Evolutionary conservation across 2,113 vertebrate genomes (phyloP).

Genomic region (Chiloscyllium plagiosum): DNA sequence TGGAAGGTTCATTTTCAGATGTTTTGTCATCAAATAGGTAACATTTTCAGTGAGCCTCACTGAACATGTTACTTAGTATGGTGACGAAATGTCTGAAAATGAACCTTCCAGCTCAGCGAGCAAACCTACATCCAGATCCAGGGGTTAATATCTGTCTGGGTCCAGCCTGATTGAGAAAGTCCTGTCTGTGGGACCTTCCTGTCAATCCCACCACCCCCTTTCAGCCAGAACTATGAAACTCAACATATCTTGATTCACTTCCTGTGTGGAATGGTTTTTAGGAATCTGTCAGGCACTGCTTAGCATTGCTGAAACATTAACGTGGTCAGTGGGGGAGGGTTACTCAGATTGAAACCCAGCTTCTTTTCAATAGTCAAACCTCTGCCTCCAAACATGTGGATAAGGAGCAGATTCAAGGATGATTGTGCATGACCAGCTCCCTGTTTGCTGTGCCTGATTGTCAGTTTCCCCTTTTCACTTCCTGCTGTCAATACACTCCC

Average conservation of each 20-base stretch:
- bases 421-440: neutral
- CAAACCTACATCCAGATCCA: too few species aligned
- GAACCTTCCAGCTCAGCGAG: too few species aligned
- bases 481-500: neutral
- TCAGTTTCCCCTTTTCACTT: neutral
- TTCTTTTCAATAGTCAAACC: neutral
- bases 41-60: too few species aligned
- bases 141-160: too few species aligned
- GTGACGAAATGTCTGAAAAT: too few species aligned
- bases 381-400: neutral
- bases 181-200: neutral
- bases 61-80: too few species aligned
- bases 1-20: too few species aligned
- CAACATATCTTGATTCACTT: neutral
- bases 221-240: neutral
- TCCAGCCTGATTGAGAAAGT: neutral
- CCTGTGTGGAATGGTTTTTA: neutral
- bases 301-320: neutral
- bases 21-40: too few species aligned
- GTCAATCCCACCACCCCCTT: neutral
- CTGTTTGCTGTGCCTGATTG: neutral
- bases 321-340: neutral
- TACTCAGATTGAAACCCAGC: neutral
- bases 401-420: neutral
- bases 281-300: neutral